Percentiles rank a stretch among this genome's conserved stretches.
Conservation (phyloP, 1,140 invertebrate species). For the Chrysopa pallens region DNA sequence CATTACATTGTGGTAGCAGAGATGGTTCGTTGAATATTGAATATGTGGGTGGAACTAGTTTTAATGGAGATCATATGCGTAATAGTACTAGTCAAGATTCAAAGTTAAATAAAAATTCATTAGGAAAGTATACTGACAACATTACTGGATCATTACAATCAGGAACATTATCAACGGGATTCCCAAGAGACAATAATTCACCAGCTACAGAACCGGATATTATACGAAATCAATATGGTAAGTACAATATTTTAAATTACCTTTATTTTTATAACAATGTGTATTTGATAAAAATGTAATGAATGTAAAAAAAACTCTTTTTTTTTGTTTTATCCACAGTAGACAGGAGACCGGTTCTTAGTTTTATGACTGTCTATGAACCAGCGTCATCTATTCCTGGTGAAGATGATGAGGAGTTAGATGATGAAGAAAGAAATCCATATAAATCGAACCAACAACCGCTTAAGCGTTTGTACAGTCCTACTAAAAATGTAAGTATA, state of each 20-base stretch:
- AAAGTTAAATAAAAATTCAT: no score
- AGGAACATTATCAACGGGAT: no score
- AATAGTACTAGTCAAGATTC: no score
- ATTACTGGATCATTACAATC: not conserved
- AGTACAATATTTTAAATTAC: constrained; percentile 14
- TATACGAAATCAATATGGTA: constrained; percentile 69
- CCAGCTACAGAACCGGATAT: constrained; percentile 60
- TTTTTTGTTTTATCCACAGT: no score
- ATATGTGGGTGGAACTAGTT: no score
- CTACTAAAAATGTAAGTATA: not conserved
- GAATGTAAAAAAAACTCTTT: no score
- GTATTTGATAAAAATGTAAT: no score
- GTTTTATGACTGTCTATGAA: constrained; percentile 22
- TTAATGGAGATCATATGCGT: no score
- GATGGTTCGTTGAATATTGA: no score
- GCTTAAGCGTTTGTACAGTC: not conserved
- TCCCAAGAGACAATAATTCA: constrained; percentile 7
- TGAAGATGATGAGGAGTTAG: constrained; percentile 11
- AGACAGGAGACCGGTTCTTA: constrained; percentile 16
- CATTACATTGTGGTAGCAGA: no score
- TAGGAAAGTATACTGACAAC: no score
- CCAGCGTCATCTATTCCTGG: constrained; percentile 9
- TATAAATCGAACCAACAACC: not conserved
- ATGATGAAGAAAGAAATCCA: constrained; percentile 9
- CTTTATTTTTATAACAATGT: no score